Percentiles rank a stretch among this genome's conserved stretches.
Evolutionary conservation across 2,797 vertebrate species (phyloP).

Genomic region (Sebastes nivosus): DNA sequence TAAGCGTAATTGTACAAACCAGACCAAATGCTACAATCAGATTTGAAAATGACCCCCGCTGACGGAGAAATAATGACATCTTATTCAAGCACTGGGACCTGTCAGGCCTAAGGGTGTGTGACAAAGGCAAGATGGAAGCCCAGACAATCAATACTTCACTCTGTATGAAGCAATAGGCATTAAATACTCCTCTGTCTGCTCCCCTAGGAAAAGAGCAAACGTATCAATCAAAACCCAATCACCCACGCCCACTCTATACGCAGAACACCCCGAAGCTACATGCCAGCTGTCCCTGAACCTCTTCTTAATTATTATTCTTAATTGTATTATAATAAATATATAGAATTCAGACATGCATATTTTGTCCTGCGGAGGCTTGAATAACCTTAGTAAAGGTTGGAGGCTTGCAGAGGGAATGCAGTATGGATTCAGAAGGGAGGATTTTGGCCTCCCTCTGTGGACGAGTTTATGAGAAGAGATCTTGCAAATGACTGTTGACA

Average conservation of each 20-base stretch:
- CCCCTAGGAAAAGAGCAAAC: conserved; percentile 60
- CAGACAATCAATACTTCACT: conserved; percentile 70
- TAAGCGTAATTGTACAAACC: neutral
- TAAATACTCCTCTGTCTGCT: conserved; percentile 69
- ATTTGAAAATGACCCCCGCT: conserved; percentile 46
- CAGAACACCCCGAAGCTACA: conserved; percentile 14
- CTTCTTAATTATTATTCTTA: neutral
- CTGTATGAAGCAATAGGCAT: conserved; percentile 71
- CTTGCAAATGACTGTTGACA: conserved; percentile 79
- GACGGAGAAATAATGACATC: conserved; percentile 57
- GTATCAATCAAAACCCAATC: conserved; percentile 76
- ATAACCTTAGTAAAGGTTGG: conserved; percentile 44
- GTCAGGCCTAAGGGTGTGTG: conserved; percentile 64
- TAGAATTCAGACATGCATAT: neutral
- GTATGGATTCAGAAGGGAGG: conserved; percentile 43
- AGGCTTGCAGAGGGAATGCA: neutral
- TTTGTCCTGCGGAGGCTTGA: conserved; percentile 5
- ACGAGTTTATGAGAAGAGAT: conserved; percentile 72
- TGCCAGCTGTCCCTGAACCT: conserved; percentile 35
- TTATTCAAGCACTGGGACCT: conserved; percentile 59
- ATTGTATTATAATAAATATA: conserved; percentile 11
- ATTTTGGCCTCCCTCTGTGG: conserved; percentile 45
- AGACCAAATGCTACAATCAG: conserved; percentile 16
- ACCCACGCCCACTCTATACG: conserved; percentile 22
- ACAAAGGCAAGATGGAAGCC: conserved; percentile 70